phyloP scores from a whole-genome alignment of 2,797 vertebrate genomes.

The Podarcis lilfordi region DNA sequence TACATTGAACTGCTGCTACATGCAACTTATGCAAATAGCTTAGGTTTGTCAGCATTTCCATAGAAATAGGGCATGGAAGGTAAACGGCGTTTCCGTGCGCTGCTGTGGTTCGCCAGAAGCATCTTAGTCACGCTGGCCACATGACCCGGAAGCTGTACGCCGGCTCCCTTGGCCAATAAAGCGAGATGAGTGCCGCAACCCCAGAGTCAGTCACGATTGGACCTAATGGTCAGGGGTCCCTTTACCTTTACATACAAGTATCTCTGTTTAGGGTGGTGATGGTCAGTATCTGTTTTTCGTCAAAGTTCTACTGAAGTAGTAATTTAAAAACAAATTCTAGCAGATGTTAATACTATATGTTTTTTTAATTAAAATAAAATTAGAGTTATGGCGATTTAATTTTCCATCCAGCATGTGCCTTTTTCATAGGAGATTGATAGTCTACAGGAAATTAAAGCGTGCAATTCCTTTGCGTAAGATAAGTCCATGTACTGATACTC shows the following conservation, averaged over 20 bases:
- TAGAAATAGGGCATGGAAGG: not conserved
- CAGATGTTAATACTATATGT: not conserved
- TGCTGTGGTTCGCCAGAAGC: too few species aligned
- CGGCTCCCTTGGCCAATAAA: too few species aligned
- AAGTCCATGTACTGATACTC: not conserved
- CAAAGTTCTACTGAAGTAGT: not conserved
- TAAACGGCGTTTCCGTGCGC: too few species aligned
- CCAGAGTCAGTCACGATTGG: too few species aligned
- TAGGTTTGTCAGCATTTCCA: not conserved
- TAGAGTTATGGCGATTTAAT: slow-evolving; percentile 29
- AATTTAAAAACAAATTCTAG: slow-evolving; percentile 33
- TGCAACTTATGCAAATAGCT: too few species aligned
- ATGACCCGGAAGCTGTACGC: too few species aligned
- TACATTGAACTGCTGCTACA: too few species aligned
- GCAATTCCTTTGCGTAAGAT: not conserved
- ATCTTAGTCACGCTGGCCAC: too few species aligned
- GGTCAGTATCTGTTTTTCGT: not conserved
- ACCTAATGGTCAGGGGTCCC: too few species aligned
- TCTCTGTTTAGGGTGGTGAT: not conserved
- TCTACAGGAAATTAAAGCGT: slow-evolving; percentile 23
- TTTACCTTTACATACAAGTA: not conserved
- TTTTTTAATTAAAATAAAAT: slow-evolving; percentile 22
- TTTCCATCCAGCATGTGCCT: not conserved
- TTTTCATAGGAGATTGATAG: not conserved
- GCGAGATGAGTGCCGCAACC: too few species aligned